A percentile compares a stretch with the other conserved stretches of the same genome.
Evolutionary conservation across 2,113 vertebrate species (phyloP).

Genomic region (Elgaria multicarinata): DNA sequence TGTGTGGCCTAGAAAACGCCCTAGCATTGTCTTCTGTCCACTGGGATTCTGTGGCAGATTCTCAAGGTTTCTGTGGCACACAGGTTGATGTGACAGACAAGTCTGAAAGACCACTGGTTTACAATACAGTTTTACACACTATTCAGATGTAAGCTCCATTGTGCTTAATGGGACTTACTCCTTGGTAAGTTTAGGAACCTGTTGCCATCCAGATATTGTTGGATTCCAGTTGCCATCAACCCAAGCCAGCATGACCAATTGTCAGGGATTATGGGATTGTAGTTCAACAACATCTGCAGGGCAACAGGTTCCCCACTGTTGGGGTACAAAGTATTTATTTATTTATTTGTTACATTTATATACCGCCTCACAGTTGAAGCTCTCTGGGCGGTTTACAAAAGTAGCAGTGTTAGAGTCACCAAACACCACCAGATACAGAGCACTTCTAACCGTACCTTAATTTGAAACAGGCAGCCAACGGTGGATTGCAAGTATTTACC

Average conservation of each 20-base stretch:
- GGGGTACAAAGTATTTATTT: too few relatives aligned
- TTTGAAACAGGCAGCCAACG: not conserved
- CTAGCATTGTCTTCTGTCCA: not conserved
- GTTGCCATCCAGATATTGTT: too few relatives aligned
- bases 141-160: not conserved
- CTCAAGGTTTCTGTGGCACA: not conserved
- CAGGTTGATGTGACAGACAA: not conserved
- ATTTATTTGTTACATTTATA: too few relatives aligned
- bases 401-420: too few relatives aligned
- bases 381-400: too few relatives aligned
- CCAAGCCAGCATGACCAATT: too few relatives aligned
- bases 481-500: not conserved
- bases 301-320: not conserved
- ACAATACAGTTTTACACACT: not conserved
- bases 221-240: too few relatives aligned
- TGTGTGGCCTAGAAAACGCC: not conserved
- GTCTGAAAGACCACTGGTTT: not conserved
- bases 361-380: too few relatives aligned
- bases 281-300: too few relatives aligned
- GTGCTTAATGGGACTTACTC: not conserved
- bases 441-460: not conserved
- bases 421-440: not conserved
- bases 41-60: not conserved
- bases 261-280: too few relatives aligned
- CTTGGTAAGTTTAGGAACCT: not conserved